These are phyloP conservation scores for Ennomos quercinarius DNA, from an alignment of 2,888 invertebrate species.

Conservation along the genomic window DNA sequence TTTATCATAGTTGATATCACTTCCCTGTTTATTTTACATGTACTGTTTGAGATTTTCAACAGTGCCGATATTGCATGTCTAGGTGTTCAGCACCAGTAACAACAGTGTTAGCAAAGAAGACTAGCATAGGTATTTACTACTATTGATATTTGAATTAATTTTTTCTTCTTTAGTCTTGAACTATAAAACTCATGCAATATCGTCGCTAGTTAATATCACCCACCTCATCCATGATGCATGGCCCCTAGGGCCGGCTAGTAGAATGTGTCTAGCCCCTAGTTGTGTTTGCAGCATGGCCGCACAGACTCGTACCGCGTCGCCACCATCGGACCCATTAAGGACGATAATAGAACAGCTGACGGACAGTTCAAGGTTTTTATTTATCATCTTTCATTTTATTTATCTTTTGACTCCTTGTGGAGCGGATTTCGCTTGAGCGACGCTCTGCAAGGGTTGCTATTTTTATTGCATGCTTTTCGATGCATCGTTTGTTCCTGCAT, in stretches of 20 bases:
- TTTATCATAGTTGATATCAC: constrained; percentile 15
- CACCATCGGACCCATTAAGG: constrained; percentile 95
- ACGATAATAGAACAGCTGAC: constrained; percentile 98
- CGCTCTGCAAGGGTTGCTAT: constrained; percentile 26
- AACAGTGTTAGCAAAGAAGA: no score
- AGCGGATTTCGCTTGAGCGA: constrained; percentile 24
- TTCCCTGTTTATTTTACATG: constrained; percentile 32
- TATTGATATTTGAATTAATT: no score
- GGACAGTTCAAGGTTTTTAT: constrained; percentile 95
- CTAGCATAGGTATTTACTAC: no score
- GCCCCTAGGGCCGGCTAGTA: constrained; percentile 81
- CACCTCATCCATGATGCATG: constrained; percentile 73
- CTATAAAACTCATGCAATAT: constrained; percentile 50
- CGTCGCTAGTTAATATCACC: constrained; percentile 47
- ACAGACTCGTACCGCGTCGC: constrained; percentile 99
- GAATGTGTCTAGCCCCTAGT: constrained; percentile 84
- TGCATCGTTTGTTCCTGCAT: constrained; percentile 19
- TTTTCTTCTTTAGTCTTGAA: no score
- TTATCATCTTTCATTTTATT: constrained; percentile 70
- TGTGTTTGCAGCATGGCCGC: constrained; percentile 94
- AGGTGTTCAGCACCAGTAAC: no score
- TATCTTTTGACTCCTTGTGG: constrained; percentile 30
- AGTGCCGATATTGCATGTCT: constrained; percentile 56
- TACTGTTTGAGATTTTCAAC: constrained; percentile 41
- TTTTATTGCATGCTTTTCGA: constrained; percentile 33